phyloP scores from a whole-genome alignment of 2,888 invertebrate species.

The Oligia latruncula region DNA sequence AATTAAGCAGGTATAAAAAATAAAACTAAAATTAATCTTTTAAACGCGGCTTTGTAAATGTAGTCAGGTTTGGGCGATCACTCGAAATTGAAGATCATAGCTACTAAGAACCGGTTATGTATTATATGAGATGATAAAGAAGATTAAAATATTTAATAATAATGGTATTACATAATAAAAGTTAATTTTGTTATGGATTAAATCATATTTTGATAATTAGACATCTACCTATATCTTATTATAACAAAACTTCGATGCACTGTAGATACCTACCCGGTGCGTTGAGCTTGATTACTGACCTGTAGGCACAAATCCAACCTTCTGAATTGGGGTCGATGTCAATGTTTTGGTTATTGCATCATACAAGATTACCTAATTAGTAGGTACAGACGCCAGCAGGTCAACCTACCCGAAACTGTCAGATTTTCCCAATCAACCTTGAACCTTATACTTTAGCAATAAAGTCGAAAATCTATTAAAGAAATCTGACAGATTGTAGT shows the following conservation, averaged over 20 bases:
- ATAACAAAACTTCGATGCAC: slow-evolving; percentile 3
- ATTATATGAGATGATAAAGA: slow-evolving; percentile 16
- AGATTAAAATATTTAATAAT: slow-evolving; percentile 28
- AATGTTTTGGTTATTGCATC: slow-evolving; percentile 7
- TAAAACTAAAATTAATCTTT: background rate
- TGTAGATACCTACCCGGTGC: background rate
- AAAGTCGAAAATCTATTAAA: no score
- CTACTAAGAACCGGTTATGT: slow-evolving; percentile 41
- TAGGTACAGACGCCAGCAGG: no score
- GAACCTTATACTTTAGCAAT: no score
- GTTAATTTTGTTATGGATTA: background rate
- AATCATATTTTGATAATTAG: slow-evolving; percentile 5
- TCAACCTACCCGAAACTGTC: no score
- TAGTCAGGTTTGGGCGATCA: slow-evolving; percentile 43
- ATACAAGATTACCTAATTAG: slow-evolving; percentile 5
- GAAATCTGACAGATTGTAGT: no score
- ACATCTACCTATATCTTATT: background rate
- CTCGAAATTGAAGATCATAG: slow-evolving; percentile 24
- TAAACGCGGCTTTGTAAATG: slow-evolving; percentile 25
- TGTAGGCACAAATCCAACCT: background rate
- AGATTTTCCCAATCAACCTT: no score
- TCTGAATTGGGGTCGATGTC: slow-evolving; percentile 17
- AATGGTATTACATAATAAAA: background rate
- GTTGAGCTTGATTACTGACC: background rate
- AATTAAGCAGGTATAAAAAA: background rate